Evolutionary conservation across 2,888 invertebrate species (phyloP).

Genomic region (Lepidochrysops patricia): DNA sequence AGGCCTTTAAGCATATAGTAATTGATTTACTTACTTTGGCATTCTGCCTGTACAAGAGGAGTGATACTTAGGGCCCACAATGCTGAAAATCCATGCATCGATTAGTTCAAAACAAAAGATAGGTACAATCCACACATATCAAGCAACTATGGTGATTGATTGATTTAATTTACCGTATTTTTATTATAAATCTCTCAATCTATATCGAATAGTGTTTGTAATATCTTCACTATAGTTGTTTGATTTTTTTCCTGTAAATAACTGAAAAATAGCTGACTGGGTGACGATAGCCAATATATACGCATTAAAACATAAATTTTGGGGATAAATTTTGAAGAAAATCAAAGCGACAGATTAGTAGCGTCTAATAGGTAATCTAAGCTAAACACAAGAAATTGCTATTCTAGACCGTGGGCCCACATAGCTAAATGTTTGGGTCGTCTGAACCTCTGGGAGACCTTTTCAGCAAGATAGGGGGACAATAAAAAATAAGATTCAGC

Average conservation of each 20-base stretch:
- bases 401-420: too few relatives aligned
- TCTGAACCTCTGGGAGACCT: too few relatives aligned
- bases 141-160: constrained; percentile 1
- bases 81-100: constrained; percentile 72
- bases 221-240: constrained; percentile 7
- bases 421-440: too few relatives aligned
- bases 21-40: constrained; percentile 65
- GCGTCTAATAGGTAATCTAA: not conserved
- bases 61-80: constrained; percentile 69
- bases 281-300: constrained; percentile 23
- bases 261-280: constrained; percentile 59
- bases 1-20: constrained; percentile 11
- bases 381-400: not conserved
- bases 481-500: too few relatives aligned
- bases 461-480: too few relatives aligned
- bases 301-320: constrained; percentile 19
- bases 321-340: not conserved
- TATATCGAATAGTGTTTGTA: too few relatives aligned
- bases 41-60: constrained; percentile 71
- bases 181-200: too few relatives aligned
- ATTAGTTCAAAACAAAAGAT: constrained; percentile 62
- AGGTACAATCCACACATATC: constrained; percentile 21
- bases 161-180: not conserved
- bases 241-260: constrained; percentile 53
- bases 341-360: constrained; percentile 1